Conservation (phyloP, 2,113 vertebrate genomes). For the Prinia subflava region DNA sequence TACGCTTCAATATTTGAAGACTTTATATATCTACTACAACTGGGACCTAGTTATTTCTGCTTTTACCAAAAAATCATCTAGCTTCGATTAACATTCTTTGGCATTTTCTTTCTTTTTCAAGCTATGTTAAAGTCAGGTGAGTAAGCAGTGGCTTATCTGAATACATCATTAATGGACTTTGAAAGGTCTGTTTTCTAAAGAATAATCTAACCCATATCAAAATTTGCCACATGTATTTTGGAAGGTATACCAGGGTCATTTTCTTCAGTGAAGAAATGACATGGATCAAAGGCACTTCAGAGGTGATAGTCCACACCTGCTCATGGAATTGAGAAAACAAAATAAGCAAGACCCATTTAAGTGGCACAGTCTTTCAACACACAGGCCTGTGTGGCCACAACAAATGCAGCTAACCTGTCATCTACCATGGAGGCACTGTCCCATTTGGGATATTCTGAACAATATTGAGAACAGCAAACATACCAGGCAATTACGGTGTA, state of each 20-base stretch:
- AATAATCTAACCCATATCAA: neutral
- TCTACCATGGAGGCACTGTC: neutral
- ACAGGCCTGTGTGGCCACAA: neutral
- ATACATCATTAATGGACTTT: neutral
- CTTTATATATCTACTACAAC: neutral
- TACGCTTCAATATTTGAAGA: neutral
- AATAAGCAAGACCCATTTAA: neutral
- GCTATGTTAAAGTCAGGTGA: neutral
- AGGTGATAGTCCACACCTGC: neutral
- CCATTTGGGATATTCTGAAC: neutral
- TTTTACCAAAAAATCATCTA: neutral
- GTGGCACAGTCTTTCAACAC: neutral
- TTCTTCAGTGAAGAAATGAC: neutral
- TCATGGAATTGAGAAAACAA: neutral
- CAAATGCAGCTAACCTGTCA: neutral
- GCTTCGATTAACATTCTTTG: neutral
- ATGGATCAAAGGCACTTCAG: neutral
- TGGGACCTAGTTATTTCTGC: neutral
- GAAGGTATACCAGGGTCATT: neutral
- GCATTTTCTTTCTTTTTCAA: neutral
- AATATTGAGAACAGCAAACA: neutral
- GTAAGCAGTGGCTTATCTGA: neutral
- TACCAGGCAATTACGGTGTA: neutral
- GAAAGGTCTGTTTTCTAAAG: neutral
- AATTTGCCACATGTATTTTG: neutral